A percentile compares a stretch with the other conserved stretches of the same genome.
Evolutionary conservation across 2,888 invertebrate species (phyloP).

Genomic region (Eupithecia subfuscata): DNA sequence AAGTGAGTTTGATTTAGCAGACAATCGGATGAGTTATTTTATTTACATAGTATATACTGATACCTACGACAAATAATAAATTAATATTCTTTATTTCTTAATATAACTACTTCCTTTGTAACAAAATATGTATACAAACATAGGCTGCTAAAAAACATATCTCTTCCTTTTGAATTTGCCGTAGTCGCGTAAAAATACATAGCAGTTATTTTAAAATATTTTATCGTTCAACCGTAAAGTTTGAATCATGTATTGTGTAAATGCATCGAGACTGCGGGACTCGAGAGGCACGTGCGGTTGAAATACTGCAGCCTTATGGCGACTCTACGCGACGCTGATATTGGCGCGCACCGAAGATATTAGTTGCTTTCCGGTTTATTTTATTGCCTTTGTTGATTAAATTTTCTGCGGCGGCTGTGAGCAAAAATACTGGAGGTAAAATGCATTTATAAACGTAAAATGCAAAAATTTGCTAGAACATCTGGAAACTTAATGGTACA

Average conservation of each 20-base stretch:
- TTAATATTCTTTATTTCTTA: background rate
- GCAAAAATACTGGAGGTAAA: background rate
- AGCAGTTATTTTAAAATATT: slow-evolving; percentile 11
- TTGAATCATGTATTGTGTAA: slow-evolving; percentile 46
- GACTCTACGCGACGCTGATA: slow-evolving; percentile 43
- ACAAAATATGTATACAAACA: background rate
- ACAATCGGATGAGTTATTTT: background rate
- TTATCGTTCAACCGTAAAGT: slow-evolving; percentile 19
- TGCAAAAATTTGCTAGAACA: background rate
- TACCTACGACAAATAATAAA: background rate
- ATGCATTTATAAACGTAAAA: background rate
- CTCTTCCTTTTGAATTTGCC: background rate
- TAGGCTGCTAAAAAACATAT: background rate
- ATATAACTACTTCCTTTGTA: background rate
- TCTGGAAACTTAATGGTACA: background rate
- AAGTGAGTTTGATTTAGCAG: background rate
- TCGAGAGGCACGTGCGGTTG: slow-evolving; percentile 52
- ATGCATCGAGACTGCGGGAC: slow-evolving; percentile 44
- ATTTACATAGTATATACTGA: background rate
- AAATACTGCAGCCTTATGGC: slow-evolving; percentile 57
- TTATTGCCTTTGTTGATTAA: slow-evolving; percentile 35
- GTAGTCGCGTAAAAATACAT: background rate
- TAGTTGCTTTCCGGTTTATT: slow-evolving; percentile 34
- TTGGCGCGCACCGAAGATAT: slow-evolving; percentile 45
- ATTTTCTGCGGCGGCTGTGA: slow-evolving; percentile 16